Evolutionary conservation across 2,888 invertebrate species (phyloP).

Genomic region (Micoletzkya japonica): DNA sequence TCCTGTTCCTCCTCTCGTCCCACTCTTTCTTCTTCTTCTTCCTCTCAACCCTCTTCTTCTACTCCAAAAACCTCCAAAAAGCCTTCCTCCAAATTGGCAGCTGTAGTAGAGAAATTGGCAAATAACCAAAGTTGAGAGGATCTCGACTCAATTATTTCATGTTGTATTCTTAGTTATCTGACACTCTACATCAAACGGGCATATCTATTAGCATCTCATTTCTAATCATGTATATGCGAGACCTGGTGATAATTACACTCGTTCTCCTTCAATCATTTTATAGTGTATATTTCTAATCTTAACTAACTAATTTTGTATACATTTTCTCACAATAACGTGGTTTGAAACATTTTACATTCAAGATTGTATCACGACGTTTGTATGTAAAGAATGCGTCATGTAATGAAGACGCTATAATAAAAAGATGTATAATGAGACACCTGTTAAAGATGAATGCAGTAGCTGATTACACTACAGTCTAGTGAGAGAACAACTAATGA

Average conservation of each 20-base stretch:
- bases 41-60: conserved; percentile 9
- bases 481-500: neutral
- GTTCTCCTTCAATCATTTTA: conserved; percentile 10
- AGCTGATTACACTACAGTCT: conserved; percentile 4
- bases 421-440: no score
- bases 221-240: conserved; percentile 23
- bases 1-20: neutral
- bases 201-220: conserved; percentile 25
- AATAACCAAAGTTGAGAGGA: conserved; percentile 15
- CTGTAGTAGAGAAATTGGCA: conserved; percentile 26
- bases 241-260: conserved; percentile 5
- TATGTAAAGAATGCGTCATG: neutral
- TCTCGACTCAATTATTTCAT: neutral
- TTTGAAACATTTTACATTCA: neutral
- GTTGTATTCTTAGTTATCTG: neutral
- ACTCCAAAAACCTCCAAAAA: neutral
- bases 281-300: neutral
- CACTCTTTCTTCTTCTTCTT: neutral
- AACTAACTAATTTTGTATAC: no score
- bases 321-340: no score
- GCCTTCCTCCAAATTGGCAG: conserved; percentile 18
- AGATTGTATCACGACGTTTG: neutral
- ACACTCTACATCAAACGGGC: conserved; percentile 8
- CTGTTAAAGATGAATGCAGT: no score
- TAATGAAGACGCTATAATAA: no score